A percentile compares a stretch with the other conserved stretches of the same genome.
Conservation (phyloP, 2,888 invertebrate species). For the Gymnosoma rotundatum region DNA sequence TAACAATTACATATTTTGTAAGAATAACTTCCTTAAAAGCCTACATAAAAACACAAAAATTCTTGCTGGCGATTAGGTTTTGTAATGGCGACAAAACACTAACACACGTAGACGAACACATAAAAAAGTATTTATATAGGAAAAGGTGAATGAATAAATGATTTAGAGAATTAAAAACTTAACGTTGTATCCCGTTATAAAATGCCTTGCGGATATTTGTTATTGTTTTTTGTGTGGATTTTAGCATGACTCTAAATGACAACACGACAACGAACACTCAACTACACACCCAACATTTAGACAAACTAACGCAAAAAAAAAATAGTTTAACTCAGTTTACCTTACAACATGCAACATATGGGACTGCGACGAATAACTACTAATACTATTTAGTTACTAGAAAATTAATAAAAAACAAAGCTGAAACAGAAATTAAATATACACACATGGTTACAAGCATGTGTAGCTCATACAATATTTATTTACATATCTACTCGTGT, state of each 20-base stretch:
- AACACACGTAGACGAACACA: conserved; percentile 15
- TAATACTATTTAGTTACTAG: conserved; percentile 37
- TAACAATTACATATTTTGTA: not conserved
- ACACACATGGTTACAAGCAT: not conserved
- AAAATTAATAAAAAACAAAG: conserved; percentile 29
- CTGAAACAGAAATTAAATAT: conserved; percentile 15
- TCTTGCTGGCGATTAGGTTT: not conserved
- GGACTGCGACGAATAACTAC: conserved; percentile 45
- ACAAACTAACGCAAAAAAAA: conserved; percentile 19
- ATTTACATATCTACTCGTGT: conserved; percentile 17
- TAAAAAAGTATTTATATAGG: not conserved
- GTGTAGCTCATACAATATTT: not conserved
- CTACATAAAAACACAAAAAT: not conserved
- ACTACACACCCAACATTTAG: conserved; percentile 40
- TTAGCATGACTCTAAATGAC: conserved; percentile 60
- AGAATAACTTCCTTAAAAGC: not conserved
- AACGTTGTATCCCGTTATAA: conserved; percentile 65
- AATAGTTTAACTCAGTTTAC: conserved; percentile 54
- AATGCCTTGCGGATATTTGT: conserved; percentile 63
- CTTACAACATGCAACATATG: conserved; percentile 67
- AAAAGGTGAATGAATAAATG: conserved; percentile 42
- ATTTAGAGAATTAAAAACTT: conserved; percentile 45
- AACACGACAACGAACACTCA: conserved; percentile 54
- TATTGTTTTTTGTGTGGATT: conserved; percentile 8
- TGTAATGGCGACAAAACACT: conserved; percentile 33